Evolutionary conservation across 2,113 vertebrate species (phyloP).

Genomic region (Erpornis zantholeuca): DNA sequence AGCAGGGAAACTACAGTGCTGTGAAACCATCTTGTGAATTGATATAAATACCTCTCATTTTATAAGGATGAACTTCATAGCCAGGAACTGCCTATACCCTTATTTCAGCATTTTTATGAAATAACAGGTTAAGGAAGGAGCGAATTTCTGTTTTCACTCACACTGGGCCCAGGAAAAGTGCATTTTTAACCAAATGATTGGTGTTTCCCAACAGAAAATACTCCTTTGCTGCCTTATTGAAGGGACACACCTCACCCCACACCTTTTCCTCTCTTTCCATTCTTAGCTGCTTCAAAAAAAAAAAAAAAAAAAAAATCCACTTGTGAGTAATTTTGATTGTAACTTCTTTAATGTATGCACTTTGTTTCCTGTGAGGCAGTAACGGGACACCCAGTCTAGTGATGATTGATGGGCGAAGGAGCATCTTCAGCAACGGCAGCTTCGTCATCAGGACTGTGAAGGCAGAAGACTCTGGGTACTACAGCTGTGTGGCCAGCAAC

Average conservation of each 20-base stretch:
- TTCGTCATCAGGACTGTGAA: slow-evolving; percentile 96
- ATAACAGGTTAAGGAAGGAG: neutral
- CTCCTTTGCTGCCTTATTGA: neutral
- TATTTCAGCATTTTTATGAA: neutral
- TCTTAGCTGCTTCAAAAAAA: neutral
- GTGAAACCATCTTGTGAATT: neutral
- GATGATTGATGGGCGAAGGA: slow-evolving; percentile 89
- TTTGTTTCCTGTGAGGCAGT: slow-evolving; percentile 88
- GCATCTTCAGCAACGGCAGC: slow-evolving; percentile 92
- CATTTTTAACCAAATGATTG: neutral
- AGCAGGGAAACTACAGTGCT: neutral
- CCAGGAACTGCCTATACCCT: neutral
- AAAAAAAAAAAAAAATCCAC: neutral
- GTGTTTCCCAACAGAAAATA: neutral
- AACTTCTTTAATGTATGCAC: slow-evolving; percentile 82
- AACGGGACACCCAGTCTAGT: slow-evolving; percentile 94
- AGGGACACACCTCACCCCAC: rapidly evolving
- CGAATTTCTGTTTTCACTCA: neutral
- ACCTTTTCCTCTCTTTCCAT: neutral
- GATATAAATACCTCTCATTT: neutral
- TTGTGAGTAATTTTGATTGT: slow-evolving; percentile 73
- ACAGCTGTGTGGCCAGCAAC: slow-evolving; percentile 94
- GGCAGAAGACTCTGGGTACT: slow-evolving; percentile 97
- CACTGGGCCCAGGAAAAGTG: neutral
- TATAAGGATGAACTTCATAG: neutral